A percentile compares a stretch with the other conserved stretches of the same genome.
phyloP scores from a whole-genome alignment of 2,113 vertebrate genomes.

The Hippocampus barbouri region DNA sequence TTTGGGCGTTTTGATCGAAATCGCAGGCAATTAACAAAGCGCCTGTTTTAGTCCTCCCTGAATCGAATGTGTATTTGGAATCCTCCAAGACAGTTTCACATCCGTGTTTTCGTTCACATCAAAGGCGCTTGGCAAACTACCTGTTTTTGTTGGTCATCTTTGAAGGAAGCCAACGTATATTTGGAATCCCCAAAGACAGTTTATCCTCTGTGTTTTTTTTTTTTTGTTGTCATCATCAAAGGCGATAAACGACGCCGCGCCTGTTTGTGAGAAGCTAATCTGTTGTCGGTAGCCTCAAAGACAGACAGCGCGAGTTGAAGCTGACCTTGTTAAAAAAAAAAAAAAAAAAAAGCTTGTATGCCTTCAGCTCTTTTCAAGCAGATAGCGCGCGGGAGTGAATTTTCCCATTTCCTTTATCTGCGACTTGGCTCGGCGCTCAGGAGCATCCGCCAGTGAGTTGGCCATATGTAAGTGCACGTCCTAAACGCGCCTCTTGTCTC shows the following conservation, averaged over 20 bases:
- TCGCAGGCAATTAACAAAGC: no score
- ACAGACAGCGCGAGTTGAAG: constrained; percentile 15
- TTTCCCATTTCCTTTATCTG: constrained; percentile 60
- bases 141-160: neutral
- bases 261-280: neutral
- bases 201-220: neutral
- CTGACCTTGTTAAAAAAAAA: constrained; percentile 36
- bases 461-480: constrained; percentile 48
- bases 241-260: no score
- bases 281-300: neutral
- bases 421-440: constrained; percentile 48
- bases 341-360: constrained; percentile 40
- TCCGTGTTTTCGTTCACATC: no score
- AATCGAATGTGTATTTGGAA: no score
- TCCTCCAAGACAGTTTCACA: no score
- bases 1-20: no score
- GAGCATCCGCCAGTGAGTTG: constrained; percentile 50
- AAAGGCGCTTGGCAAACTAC: no score
- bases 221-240: neutral
- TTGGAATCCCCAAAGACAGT: neutral
- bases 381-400: constrained; percentile 50
- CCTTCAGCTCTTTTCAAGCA: constrained; percentile 45
- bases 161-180: neutral
- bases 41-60: no score
- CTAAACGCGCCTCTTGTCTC: constrained; percentile 36